Conservation (phyloP, 1,140 invertebrate species). For the Halyomorpha halys region DNA sequence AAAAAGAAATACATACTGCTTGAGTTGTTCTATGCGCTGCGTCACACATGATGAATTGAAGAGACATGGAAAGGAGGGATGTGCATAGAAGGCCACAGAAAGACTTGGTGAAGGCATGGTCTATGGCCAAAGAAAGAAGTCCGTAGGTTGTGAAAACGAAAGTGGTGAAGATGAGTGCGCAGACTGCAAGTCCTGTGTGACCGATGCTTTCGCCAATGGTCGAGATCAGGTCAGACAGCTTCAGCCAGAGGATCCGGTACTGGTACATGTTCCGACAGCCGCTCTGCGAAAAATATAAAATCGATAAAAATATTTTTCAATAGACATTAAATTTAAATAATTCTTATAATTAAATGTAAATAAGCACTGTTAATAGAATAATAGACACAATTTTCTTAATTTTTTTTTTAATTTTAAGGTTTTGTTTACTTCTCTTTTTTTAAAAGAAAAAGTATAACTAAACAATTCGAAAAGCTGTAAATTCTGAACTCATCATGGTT, state of each 20-base stretch:
- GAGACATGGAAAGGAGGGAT: neutral
- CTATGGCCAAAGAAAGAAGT: neutral
- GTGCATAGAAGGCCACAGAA: neutral
- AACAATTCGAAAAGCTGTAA: too few relatives aligned
- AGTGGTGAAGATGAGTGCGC: neutral
- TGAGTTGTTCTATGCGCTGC: neutral
- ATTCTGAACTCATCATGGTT: too few relatives aligned
- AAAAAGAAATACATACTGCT: neutral
- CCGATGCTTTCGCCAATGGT: neutral
- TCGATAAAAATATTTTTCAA: too few relatives aligned
- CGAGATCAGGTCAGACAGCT: neutral
- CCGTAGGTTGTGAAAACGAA: neutral
- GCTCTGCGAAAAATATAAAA: too few relatives aligned
- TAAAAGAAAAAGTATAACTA: too few relatives aligned
- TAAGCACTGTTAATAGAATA: too few relatives aligned
- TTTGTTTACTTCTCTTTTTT: too few relatives aligned
- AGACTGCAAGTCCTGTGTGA: neutral
- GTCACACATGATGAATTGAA: neutral
- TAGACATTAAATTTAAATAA: too few relatives aligned
- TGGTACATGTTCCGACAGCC: too few relatives aligned
- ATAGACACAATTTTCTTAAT: too few relatives aligned
- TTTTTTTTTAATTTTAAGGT: too few relatives aligned
- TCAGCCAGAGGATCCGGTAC: neutral
- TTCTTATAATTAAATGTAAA: too few relatives aligned
- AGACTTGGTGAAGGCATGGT: neutral